A percentile compares a stretch with the other conserved stretches of the same genome.
These are phyloP conservation scores for Platycheirus albimanus DNA, from an alignment of 2,888 invertebrate species.

Conservation along the genomic window DNA sequence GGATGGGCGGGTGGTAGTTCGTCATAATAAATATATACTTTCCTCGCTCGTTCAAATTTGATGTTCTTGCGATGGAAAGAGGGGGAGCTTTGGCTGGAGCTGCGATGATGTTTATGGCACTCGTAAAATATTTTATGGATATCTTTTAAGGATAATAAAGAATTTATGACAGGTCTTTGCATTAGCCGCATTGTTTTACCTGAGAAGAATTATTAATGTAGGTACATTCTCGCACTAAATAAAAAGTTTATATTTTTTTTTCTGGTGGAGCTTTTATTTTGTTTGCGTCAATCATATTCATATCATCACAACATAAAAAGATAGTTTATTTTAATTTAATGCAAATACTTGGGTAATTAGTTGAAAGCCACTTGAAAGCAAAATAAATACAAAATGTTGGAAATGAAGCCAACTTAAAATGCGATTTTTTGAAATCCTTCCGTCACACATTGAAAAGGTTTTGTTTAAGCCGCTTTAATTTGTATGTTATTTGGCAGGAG, in stretches of 20 bases:
- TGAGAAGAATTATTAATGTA: slow-evolving; percentile 63
- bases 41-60: slow-evolving; percentile 46
- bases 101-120: slow-evolving; percentile 55
- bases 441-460: too few species aligned
- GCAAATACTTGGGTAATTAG: too few species aligned
- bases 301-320: background rate
- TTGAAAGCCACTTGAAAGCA: too few species aligned
- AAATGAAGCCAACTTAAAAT: too few species aligned
- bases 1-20: slow-evolving; percentile 47
- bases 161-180: slow-evolving; percentile 69
- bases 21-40: slow-evolving; percentile 65
- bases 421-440: too few species aligned
- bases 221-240: slow-evolving; percentile 55
- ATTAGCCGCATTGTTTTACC: slow-evolving; percentile 73
- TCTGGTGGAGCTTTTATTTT: slow-evolving; percentile 45
- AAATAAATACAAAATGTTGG: too few species aligned
- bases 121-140: slow-evolving; percentile 73
- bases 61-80: slow-evolving; percentile 34
- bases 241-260: slow-evolving; percentile 40
- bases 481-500: too few species aligned
- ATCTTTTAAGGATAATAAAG: slow-evolving; percentile 73
- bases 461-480: too few species aligned
- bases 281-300: slow-evolving; percentile 46
- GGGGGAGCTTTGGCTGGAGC: slow-evolving; percentile 1
- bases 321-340: too few species aligned